A percentile compares a stretch with the other conserved stretches of the same genome.
These are phyloP conservation scores for Aproaerema taeniolella DNA, from an alignment of 2,888 invertebrate species.

Conservation along the genomic window DNA sequence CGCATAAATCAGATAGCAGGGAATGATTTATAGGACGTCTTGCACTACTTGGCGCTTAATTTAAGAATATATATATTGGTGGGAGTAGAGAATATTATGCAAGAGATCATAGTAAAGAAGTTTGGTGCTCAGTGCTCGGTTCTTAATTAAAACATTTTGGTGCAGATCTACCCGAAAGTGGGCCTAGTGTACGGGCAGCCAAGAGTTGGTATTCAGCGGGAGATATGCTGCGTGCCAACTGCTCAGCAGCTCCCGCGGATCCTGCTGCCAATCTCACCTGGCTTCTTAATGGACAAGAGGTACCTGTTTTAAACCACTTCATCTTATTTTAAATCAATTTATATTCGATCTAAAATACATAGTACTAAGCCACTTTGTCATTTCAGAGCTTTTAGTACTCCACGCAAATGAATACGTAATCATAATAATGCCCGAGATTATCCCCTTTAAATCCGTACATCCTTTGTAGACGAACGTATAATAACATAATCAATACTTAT, in stretches of 20 bases:
- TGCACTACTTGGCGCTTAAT: conserved; percentile 12
- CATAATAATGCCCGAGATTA: too few species aligned
- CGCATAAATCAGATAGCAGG: conserved; percentile 27
- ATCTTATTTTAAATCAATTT: too few species aligned
- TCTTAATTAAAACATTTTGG: too few species aligned
- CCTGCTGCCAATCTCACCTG: conserved; percentile 83
- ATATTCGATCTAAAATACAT: too few species aligned
- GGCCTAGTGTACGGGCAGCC: conserved; percentile 80
- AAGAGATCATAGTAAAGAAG: too few species aligned
- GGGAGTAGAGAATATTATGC: neutral
- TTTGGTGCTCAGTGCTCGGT: too few species aligned
- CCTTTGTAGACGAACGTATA: neutral
- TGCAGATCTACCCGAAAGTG: conserved; percentile 80
- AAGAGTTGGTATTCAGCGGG: conserved; percentile 83
- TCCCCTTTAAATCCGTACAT: too few species aligned
- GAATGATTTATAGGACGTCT: conserved; percentile 18
- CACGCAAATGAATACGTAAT: too few species aligned
- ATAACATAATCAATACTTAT: neutral
- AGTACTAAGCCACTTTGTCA: too few species aligned
- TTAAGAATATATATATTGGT: conserved; percentile 12
- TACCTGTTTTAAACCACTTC: too few species aligned
- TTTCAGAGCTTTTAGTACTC: too few species aligned
- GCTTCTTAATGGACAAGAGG: conserved; percentile 82
- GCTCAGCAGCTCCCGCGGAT: conserved; percentile 81
- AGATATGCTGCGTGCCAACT: conserved; percentile 83